These are phyloP conservation scores for Macheiramphus alcinus DNA, from an alignment of 2,113 vertebrate species.

Conservation along the genomic window DNA sequence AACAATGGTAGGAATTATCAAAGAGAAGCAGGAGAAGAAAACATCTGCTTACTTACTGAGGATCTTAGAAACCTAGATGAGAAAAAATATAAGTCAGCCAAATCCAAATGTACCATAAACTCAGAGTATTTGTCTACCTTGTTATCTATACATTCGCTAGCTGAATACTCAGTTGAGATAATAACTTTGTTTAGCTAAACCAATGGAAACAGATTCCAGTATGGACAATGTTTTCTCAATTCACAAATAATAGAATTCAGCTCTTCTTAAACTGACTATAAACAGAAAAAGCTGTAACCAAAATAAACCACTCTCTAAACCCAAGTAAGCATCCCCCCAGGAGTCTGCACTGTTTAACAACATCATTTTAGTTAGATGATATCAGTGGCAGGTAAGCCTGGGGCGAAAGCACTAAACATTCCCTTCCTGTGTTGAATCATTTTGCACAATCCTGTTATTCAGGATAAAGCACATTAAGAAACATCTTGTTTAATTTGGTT, in stretches of 20 bases:
- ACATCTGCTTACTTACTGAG: background rate
- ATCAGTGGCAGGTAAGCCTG: background rate
- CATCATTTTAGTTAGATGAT: background rate
- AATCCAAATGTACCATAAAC: background rate
- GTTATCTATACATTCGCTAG: background rate
- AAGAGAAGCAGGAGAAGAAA: background rate
- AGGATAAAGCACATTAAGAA: background rate
- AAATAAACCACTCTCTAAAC: background rate
- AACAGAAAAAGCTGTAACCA: constrained; percentile 3
- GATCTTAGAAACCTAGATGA: background rate
- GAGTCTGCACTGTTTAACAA: background rate
- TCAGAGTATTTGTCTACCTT: background rate
- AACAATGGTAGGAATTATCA: background rate
- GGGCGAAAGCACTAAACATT: background rate
- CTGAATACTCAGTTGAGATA: background rate
- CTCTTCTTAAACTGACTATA: background rate
- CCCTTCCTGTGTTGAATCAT: background rate
- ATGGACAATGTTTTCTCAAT: background rate
- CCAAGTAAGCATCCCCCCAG: background rate
- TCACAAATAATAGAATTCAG: background rate
- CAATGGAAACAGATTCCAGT: background rate
- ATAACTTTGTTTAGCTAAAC: background rate
- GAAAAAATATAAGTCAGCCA: background rate
- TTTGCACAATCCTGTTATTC: background rate
- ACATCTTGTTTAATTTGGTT: background rate